Conservation (phyloP, 2,113 vertebrate species). For the Neolamprologus sp. region DNA sequence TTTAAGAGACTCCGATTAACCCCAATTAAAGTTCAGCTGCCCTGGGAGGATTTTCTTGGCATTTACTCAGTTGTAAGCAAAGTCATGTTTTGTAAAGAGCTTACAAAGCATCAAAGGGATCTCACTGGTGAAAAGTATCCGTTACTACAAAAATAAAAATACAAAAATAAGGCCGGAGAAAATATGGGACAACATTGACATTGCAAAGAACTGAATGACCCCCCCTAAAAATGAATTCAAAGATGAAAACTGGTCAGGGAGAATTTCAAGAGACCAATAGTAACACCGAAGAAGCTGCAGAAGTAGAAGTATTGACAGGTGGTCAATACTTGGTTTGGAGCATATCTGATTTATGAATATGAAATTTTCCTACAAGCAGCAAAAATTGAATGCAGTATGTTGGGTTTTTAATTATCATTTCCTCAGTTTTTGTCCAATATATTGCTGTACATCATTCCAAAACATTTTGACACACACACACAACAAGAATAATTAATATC, state of each 20-base stretch:
- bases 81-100: not conserved
- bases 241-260: not conserved
- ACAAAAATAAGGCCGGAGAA: not conserved
- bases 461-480: not conserved
- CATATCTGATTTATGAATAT: not conserved
- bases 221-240: not conserved
- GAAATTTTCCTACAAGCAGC: not conserved
- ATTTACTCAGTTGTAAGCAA: not conserved
- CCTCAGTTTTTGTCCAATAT: not conserved
- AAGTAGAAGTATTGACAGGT: not conserved
- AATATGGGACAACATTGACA: not conserved
- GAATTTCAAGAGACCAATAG: not conserved
- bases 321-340: not conserved
- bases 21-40: not conserved
- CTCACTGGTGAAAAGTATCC: not conserved
- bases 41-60: not conserved
- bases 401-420: not conserved
- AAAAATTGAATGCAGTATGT: not conserved
- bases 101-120: not conserved
- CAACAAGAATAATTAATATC: not conserved
- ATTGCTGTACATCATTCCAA: not conserved
- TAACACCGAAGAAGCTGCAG: not conserved
- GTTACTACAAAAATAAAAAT: not conserved
- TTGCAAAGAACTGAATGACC: not conserved
- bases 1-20: rapidly evolving